Evolutionary conservation across 2,113 vertebrate genomes (phyloP).

Genomic region (Albula goreensis): DNA sequence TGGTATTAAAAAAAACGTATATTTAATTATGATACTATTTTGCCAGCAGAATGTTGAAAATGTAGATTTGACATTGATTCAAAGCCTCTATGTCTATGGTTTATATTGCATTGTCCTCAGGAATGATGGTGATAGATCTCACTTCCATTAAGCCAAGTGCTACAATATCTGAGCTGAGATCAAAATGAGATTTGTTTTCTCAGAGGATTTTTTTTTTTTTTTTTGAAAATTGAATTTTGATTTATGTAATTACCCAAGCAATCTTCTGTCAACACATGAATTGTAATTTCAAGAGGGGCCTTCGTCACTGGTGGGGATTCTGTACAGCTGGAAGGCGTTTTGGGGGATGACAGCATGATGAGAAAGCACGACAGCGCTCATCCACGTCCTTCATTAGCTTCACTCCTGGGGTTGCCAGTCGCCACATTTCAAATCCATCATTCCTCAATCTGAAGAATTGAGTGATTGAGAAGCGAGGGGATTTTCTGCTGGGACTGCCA

Average conservation of each 20-base stretch:
- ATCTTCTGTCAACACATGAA: conserved; percentile 70
- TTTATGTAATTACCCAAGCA: conserved; percentile 76
- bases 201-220: conserved; percentile 50
- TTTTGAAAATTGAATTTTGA: conserved; percentile 75
- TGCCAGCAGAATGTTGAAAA: conserved; percentile 13
- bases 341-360: conserved; percentile 49
- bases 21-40: not conserved
- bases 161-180: conserved; percentile 58
- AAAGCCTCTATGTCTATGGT: not conserved
- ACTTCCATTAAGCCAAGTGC: conserved; percentile 7
- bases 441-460: conserved; percentile 39
- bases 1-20: not conserved
- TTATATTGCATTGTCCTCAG: conserved; percentile 9
- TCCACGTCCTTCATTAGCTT: conserved; percentile 12
- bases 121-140: conserved; percentile 8
- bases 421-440: conserved; percentile 37
- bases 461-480: conserved; percentile 21
- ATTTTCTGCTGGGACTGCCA: not conserved
- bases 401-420: conserved; percentile 36
- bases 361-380: conserved; percentile 21
- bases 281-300: conserved; percentile 63
- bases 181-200: conserved; percentile 69
- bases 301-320: conserved; percentile 61
- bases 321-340: conserved; percentile 59
- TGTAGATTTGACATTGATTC: conserved; percentile 1